These are phyloP conservation scores for Agrilus mali DNA, from an alignment of 2,888 invertebrate genomes.

Conservation along the genomic window DNA sequence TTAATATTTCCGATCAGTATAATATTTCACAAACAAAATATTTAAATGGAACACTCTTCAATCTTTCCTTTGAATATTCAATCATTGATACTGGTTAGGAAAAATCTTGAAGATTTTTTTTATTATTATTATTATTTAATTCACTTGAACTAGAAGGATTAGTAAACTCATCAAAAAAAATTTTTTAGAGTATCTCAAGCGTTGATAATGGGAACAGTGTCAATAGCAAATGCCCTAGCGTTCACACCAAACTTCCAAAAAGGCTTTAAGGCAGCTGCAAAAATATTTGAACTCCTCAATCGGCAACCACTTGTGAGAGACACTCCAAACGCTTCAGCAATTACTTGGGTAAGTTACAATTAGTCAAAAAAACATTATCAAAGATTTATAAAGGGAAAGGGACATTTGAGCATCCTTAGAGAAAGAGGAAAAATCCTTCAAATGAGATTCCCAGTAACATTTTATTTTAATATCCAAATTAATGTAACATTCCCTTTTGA, in stretches of 20 bases:
- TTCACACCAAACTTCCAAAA: conserved; percentile 75
- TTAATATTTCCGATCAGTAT: no score
- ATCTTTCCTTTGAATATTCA: no score
- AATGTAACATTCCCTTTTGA: no score
- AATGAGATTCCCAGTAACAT: no score
- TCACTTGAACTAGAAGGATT: background rate
- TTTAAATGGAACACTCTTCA: background rate
- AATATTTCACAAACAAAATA: no score
- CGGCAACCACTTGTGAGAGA: conserved; percentile 46
- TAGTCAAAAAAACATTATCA: background rate
- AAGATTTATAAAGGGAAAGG: no score
- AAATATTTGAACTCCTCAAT: conserved; percentile 50
- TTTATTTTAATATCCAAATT: no score
- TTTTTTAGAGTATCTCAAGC: conserved; percentile 55
- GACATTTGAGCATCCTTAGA: no score
- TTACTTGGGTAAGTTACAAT: conserved; percentile 25
- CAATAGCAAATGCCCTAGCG: conserved; percentile 51
- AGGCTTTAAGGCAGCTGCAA: conserved; percentile 57
- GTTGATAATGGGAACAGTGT: conserved; percentile 55
- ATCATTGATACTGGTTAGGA: no score
- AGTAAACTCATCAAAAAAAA: background rate
- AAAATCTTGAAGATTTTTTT: background rate
- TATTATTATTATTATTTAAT: background rate
- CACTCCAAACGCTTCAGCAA: conserved; percentile 19
- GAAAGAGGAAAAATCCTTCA: no score